These are phyloP conservation scores for Guaruba guarouba DNA, from an alignment of 2,113 vertebrate species.

Conservation along the genomic window DNA sequence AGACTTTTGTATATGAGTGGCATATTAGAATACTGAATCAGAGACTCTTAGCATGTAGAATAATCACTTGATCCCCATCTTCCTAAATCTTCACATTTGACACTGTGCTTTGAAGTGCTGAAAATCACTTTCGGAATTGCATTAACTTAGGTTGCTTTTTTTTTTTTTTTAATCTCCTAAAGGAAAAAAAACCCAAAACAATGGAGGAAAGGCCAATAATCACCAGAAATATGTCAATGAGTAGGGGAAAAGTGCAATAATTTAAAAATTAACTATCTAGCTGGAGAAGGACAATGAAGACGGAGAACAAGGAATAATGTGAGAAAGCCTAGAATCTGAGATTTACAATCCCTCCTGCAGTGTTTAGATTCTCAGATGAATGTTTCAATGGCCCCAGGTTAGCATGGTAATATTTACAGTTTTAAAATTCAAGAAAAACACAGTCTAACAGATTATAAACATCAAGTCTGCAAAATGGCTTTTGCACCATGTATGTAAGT, in stretches of 20 bases:
- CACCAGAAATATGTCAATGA: background rate
- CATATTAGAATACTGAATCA: background rate
- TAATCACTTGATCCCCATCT: background rate
- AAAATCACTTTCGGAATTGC: background rate
- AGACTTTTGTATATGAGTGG: background rate
- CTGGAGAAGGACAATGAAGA: background rate
- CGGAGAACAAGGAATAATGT: background rate
- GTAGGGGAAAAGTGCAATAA: background rate
- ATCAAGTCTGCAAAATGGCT: background rate
- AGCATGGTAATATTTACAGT: background rate
- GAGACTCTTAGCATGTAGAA: background rate
- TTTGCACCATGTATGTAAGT: background rate
- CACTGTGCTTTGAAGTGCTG: background rate
- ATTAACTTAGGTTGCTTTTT: background rate
- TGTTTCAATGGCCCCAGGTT: background rate
- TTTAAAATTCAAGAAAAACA: background rate
- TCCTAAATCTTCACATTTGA: background rate
- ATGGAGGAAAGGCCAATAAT: background rate
- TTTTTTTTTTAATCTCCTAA: background rate
- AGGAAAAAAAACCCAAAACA: background rate
- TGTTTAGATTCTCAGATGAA: background rate
- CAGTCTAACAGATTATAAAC: background rate
- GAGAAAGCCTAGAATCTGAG: background rate
- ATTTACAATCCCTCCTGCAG: background rate
- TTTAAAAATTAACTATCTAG: background rate